Conservation (phyloP, 2,888 invertebrate species). For the Troides aeacus region DNA sequence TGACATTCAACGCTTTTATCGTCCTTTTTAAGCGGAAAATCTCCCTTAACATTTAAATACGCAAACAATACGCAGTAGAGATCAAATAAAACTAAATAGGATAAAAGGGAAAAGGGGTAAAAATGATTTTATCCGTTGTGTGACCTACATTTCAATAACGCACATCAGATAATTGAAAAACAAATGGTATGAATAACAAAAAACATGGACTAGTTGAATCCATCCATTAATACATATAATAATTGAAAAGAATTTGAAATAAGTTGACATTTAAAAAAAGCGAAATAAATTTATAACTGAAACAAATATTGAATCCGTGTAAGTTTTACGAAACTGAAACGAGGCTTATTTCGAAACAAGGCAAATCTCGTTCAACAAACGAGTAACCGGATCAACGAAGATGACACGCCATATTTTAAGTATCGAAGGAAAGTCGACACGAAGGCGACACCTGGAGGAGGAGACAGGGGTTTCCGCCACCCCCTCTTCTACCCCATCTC, state of each 20-base stretch:
- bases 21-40: slow-evolving; percentile 72
- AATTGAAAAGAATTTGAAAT: neutral
- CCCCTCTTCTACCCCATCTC: slow-evolving; percentile 41
- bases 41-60: slow-evolving; percentile 77
- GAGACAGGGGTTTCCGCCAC: slow-evolving; percentile 50
- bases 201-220: no score
- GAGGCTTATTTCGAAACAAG: slow-evolving; percentile 48
- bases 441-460: slow-evolving; percentile 55
- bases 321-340: slow-evolving; percentile 32
- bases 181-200: neutral
- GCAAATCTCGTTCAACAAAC: slow-evolving; percentile 62
- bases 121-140: slow-evolving; percentile 31
- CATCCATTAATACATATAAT: neutral
- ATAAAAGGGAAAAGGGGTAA: slow-evolving; percentile 35
- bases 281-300: neutral
- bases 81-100: slow-evolving; percentile 59
- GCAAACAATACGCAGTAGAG: slow-evolving; percentile 64
- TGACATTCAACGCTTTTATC: slow-evolving; percentile 77
- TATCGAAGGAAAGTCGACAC: slow-evolving; percentile 63
- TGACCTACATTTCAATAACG: slow-evolving; percentile 20
- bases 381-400: slow-evolving; percentile 62
- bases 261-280: neutral
- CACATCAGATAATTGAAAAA: slow-evolving; percentile 11
- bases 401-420: slow-evolving; percentile 74
- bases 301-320: neutral